Percentiles rank a stretch among this genome's conserved stretches.
Conservation (phyloP, 2,113 vertebrate species). For the Phasianus colchicus region DNA sequence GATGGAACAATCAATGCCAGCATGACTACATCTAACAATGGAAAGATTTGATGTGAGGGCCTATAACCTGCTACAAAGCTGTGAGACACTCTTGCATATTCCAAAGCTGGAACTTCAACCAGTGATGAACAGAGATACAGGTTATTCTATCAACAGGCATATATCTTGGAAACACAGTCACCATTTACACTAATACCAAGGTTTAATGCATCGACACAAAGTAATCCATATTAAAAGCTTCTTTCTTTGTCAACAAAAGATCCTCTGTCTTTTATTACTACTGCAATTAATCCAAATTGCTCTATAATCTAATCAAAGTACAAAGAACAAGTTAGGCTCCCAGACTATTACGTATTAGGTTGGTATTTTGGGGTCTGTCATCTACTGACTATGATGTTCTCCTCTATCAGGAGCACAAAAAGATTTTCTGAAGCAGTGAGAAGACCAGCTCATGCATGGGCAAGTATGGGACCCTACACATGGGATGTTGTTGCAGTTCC, state of each 20-base stretch:
- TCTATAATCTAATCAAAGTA: background rate
- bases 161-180: background rate
- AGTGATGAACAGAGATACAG: background rate
- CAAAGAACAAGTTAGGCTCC: background rate
- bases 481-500: background rate
- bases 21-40: background rate
- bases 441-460: background rate
- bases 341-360: background rate
- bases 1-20: background rate
- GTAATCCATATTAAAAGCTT: background rate
- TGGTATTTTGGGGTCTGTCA: background rate
- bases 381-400: background rate
- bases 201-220: background rate
- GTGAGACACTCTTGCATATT: background rate
- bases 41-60: background rate
- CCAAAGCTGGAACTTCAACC: background rate
- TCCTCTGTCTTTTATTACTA: background rate
- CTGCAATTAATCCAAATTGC: background rate
- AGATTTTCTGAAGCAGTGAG: background rate
- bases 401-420: background rate
- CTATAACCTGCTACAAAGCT: background rate
- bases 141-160: background rate
- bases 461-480: background rate
- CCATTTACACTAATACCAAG: background rate
- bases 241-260: background rate